Percentiles rank a stretch among this genome's conserved stretches.
Conservation (phyloP, 1,140 invertebrate genomes). For the Ips typographus region DNA sequence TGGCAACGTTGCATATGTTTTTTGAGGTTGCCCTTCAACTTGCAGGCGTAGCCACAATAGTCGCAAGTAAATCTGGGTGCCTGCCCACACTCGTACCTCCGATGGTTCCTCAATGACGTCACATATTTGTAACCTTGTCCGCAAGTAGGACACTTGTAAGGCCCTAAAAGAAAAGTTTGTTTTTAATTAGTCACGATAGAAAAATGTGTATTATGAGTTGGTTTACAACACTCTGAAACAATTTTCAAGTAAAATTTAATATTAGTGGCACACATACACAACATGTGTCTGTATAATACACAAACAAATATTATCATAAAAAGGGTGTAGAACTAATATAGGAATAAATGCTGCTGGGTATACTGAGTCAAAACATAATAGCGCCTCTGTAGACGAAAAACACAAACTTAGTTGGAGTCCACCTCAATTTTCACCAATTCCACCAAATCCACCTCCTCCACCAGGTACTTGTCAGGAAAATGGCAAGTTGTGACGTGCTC, state of each 20-base stretch:
- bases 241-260: too few relatives aligned
- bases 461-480: slow-evolving; percentile 24
- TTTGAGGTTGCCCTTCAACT: slow-evolving; percentile 26
- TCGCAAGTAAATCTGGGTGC: slow-evolving; percentile 52
- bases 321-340: too few relatives aligned
- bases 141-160: slow-evolving; percentile 23
- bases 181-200: too few relatives aligned
- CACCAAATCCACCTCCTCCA: not conserved
- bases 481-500: slow-evolving; percentile 24
- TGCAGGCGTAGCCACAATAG: slow-evolving; percentile 4
- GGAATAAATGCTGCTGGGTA: too few relatives aligned
- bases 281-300: too few relatives aligned
- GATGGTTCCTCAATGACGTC: slow-evolving; percentile 53
- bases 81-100: slow-evolving; percentile 56
- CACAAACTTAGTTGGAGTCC: not conserved
- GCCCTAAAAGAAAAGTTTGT: slow-evolving; percentile 1
- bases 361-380: too few relatives aligned
- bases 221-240: too few relatives aligned
- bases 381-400: too few relatives aligned
- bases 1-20: slow-evolving; percentile 19
- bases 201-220: too few relatives aligned
- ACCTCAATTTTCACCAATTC: slow-evolving; percentile 17
- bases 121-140: slow-evolving; percentile 45
- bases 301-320: too few relatives aligned
- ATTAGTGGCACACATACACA: too few relatives aligned